Base-by-base conservation (phyloP, 2,888 invertebrate genomes). In the Dicranocentrus wangi region DNA sequence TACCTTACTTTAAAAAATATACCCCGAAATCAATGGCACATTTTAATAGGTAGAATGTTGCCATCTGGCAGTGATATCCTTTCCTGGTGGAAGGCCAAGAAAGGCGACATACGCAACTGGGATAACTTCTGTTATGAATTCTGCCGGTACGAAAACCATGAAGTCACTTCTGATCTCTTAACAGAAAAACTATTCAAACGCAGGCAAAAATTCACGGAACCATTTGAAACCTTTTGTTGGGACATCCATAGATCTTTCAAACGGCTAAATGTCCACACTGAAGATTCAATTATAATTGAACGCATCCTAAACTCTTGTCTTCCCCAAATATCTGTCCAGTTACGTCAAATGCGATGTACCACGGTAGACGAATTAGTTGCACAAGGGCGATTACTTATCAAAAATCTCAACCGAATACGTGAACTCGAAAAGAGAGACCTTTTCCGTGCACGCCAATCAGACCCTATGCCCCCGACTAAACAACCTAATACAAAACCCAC, bases 171-270 rank as follows among this genome's bases (percentile, higher is more conserved):
- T 15, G 72, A 72, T 28, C 17, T 13, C 17, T 15, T 43, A 15
- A 15, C 53, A 23, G 25, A 32, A 15, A 10, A 47, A 2, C 47
- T 73, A 8, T 73, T 43, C 47, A 32, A n/a, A 15, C 21, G 51
- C 17, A 73, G 25, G 28, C 73, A 73, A 63, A 61, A 61, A 17
- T 63, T 73, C 7, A 43, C 27, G 1, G 73, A 73, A 28, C 43
- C 73, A 17, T 63, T 73, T 21, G 73, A 73, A 32, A 28, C 63
- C 1, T 72, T 42, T 43, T 19, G 42, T 21, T 72, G 72, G 72
- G 32, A 42, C 5, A 28, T 61, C 13, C 53, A 42, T 28, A 61
- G 13, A 43, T 2, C 23, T 17, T n/a, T n/a, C n/a, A n/a, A n/a
- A 25, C 51, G 8, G 23, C 2, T 3, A 42, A 23, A 63, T 42